A percentile compares a stretch with the other conserved stretches of the same genome.
phyloP scores from a whole-genome alignment of 2,797 vertebrate genomes.

The Myotis pilosus region DNA sequence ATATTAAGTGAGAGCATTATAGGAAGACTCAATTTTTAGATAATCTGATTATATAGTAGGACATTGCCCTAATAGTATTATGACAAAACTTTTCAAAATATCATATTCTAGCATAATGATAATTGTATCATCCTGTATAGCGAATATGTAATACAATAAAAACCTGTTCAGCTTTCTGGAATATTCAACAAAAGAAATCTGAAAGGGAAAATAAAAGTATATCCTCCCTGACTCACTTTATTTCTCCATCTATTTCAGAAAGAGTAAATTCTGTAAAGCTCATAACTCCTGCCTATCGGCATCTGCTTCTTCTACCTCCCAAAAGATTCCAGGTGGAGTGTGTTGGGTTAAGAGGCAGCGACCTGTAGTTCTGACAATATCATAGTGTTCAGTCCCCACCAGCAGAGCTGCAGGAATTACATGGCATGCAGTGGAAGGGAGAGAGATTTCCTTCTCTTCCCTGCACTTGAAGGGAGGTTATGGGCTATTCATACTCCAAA shows the following conservation, averaged over 20 bases:
- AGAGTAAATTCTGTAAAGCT: not conserved
- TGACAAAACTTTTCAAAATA: not conserved
- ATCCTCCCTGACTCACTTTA: not conserved
- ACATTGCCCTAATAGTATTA: not conserved
- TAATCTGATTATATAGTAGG: not conserved
- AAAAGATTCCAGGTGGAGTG: not conserved
- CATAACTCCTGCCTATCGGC: too few species aligned
- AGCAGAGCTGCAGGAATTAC: not conserved
- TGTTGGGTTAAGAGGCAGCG: not conserved
- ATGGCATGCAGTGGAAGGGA: not conserved
- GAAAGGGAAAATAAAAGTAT: not conserved
- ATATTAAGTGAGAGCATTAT: not conserved
- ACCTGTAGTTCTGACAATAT: too few species aligned
- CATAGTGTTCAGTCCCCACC: accelerated
- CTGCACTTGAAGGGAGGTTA: not conserved
- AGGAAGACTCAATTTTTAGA: not conserved
- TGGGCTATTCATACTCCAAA: not conserved
- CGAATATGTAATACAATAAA: not conserved
- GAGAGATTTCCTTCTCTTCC: not conserved
- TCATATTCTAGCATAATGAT: not conserved
- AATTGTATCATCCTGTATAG: not conserved
- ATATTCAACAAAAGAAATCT: not conserved
- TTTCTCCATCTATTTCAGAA: not conserved
- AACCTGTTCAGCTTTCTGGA: not conserved
- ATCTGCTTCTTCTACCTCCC: not conserved